Percentiles rank a stretch among this genome's conserved stretches.
These are phyloP conservation scores for Neopelma chrysocephalum DNA, from an alignment of 2,797 vertebrate genomes.

Conservation along the genomic window DNA sequence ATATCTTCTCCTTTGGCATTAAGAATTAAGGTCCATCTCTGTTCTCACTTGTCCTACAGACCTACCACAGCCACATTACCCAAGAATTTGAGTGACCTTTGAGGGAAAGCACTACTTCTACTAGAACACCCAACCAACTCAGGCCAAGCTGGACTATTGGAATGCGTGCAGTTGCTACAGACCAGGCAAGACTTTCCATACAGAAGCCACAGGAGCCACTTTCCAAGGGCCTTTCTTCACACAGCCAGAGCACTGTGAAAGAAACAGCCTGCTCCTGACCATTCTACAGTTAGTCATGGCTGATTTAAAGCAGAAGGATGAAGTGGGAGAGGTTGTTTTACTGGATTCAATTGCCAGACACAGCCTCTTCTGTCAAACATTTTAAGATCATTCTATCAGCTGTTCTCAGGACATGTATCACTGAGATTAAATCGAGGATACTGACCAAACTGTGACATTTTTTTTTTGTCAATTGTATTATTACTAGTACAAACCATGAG, in stretches of 20 bases:
- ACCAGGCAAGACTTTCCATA: background rate
- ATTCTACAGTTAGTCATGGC: rapidly evolving
- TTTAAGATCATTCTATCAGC: background rate
- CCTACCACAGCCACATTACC: background rate
- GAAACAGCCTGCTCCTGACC: background rate
- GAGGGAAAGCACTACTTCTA: background rate
- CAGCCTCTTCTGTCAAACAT: background rate
- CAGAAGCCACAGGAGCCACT: background rate
- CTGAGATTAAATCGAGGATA: background rate
- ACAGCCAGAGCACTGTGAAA: rapidly evolving
- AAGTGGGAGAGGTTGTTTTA: background rate
- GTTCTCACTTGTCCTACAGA: background rate
- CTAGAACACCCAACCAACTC: background rate
- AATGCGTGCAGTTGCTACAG: background rate
- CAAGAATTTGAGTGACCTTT: background rate
- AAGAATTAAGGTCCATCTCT: background rate
- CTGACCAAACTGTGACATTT: background rate
- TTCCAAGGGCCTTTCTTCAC: background rate
- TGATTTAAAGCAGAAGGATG: background rate
- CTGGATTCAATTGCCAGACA: background rate
- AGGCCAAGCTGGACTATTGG: background rate
- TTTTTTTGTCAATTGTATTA: background rate
- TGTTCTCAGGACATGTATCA: background rate
- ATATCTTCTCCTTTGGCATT: background rate
- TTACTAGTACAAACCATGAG: background rate